phyloP scores from a whole-genome alignment of 2,888 invertebrate genomes.

The Hydropsyche betteni region DNA sequence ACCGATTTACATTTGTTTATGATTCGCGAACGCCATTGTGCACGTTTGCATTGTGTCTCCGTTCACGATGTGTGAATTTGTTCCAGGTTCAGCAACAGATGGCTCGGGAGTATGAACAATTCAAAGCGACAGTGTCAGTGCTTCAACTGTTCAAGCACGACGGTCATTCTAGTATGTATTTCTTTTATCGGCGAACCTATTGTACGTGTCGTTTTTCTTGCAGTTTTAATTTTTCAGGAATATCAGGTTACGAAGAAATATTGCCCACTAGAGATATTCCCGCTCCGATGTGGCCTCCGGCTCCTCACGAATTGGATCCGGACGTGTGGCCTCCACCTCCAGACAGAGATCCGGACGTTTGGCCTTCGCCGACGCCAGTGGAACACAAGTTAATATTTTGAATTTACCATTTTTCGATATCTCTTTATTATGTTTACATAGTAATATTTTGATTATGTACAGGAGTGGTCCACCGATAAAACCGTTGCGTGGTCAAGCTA shows the following conservation, averaged over 20 bases:
- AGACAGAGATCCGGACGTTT: slow-evolving; percentile 81
- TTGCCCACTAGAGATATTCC: slow-evolving; percentile 58
- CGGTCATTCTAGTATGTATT: slow-evolving; percentile 60
- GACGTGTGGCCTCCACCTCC: slow-evolving; percentile 79
- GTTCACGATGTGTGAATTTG: too few relatives aligned
- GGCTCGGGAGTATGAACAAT: slow-evolving; percentile 87
- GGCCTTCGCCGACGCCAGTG: slow-evolving; percentile 85
- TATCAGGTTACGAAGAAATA: slow-evolving; percentile 59
- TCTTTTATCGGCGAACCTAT: neutral
- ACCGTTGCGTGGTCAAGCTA: slow-evolving; percentile 54
- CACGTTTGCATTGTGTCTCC: neutral
- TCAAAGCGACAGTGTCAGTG: slow-evolving; percentile 82
- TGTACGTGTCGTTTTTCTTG: neutral
- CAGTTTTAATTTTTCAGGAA: slow-evolving; percentile 22
- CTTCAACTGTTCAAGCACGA: slow-evolving; percentile 80
- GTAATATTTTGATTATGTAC: slow-evolving; percentile 19
- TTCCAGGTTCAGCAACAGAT: slow-evolving; percentile 86
- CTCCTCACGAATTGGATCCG: slow-evolving; percentile 73
- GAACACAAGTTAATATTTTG: slow-evolving; percentile 71
- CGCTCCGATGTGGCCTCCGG: slow-evolving; percentile 62
- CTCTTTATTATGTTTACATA: neutral
- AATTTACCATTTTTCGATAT: neutral
- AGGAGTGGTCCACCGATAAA: slow-evolving; percentile 61
- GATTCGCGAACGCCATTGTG: neutral
- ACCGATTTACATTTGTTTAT: neutral